Base-by-base conservation (phyloP, 1,140 invertebrate species). In the Drosophila saltans region DNA sequence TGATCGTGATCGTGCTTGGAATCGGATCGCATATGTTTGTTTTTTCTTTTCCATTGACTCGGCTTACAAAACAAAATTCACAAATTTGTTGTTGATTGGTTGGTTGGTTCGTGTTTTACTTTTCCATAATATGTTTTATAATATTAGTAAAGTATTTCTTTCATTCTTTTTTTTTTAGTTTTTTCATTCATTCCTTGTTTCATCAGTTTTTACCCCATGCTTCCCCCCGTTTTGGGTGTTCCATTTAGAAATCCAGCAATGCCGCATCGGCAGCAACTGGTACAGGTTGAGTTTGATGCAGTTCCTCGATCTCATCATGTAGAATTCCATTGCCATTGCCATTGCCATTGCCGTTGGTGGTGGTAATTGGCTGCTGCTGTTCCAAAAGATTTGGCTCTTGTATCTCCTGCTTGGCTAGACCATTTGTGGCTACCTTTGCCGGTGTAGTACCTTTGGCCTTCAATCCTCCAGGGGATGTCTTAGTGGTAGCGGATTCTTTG, bases 51-150 rank as follows among this genome's bases (percentile, higher is more conserved):
- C 16, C 16, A 16, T 16, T 16, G 16, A 16, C 16, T 16, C 39
- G 28, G 62, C 36, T 36, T 21, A 24, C 40, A 66, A 48, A 66
- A 66, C 52, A 60, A 56, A 28, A 61, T 73, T 48, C 45, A 48
- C 61, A 74, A 73, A 16, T 16, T 16, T 16, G 16, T 16, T 16
- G 16, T 16, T 16, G 16, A 16, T 16, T 16, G 16, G 16, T 16
- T 16, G 16, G 36, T 60, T 24, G 40, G 64, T 66, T 63, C 40
- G 60, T 26, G 59, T 30, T 68, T 72, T 75, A 80, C 77, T 89
- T 89, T 73, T 71, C 33, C 80, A 66, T 72, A 89, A 89, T 84
- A 89, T 88, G 80, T 75, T 84, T 43, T 78, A 88, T 83, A 82
- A 82, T 80, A 89, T 83, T 80, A 80, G 80, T 80, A 88, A 88